Base-by-base conservation (phyloP, 1,140 invertebrate species). In the Diachasma alloeum region DNA sequence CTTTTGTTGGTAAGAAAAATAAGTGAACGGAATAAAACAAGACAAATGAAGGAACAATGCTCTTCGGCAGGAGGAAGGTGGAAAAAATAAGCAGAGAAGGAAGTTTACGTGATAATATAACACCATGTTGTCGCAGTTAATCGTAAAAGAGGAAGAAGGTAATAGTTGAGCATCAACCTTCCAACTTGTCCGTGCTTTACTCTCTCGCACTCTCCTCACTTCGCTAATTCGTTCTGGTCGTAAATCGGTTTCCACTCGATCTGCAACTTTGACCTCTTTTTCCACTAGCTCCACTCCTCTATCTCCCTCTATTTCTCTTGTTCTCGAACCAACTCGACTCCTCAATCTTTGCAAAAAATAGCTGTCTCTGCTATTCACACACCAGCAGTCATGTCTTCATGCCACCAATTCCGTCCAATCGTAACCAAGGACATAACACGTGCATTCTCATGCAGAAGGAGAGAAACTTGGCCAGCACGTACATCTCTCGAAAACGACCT, bases 141-240 rank as follows among this genome's bases (percentile, higher is more conserved):
- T 39, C 66, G 66, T 68, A 68, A 68, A 68, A 68, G 24, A 37
- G 36, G 66, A 68, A 39, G 39, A 39, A 68, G 31, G n/a, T 68
- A 19, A 37, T 37, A 19, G 36, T 11, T 39, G 36, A 68, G 36
- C 66, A 37, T 68, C 59, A 31, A 13, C 0, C 63, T 66, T 36
- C 26, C 10, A 66, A 66, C 11, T 36, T 66, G 11, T 13, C 13
- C 24, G 2, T 2, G 0, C 9, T 11, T 42, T 42, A 42, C 39
- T 4, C 39, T 42, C 39, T 42, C 48, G 31, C 31, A 31, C 48
- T 53, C 48, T 9, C n/a, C 36, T 39, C 31, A 68, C 66, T 68
- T 39, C 39, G 36, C 31, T 68, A 68, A 68, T 68, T 39, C 31
- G 36, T 68, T 39, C 66, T 37, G 36, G 66, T 31, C n/a, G 13